Conservation (phyloP, 2,888 invertebrate species). For the Microchrysa polita region DNA sequence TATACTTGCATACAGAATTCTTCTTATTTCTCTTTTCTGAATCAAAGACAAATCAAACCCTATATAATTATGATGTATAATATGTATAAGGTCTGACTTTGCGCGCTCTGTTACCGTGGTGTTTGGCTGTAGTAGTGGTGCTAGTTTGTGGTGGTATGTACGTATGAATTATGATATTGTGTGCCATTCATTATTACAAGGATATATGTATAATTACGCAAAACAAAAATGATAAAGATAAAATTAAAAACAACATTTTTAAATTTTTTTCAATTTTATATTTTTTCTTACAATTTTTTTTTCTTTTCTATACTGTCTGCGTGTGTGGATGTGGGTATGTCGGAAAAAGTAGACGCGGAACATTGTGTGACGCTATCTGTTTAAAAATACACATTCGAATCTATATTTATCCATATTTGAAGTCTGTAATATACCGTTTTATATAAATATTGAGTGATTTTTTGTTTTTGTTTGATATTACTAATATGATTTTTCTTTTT, state of each 20-base stretch:
- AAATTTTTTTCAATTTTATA: background rate
- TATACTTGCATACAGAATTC: slow-evolving; percentile 20
- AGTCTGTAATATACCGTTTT: slow-evolving; percentile 44
- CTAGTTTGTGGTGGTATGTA: too few species aligned
- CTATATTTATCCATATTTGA: slow-evolving; percentile 15
- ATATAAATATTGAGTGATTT: slow-evolving; percentile 42
- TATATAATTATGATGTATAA: too few species aligned
- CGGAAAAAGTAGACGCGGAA: too few species aligned
- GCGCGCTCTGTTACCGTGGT: too few species aligned
- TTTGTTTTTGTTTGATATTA: slow-evolving; percentile 46
- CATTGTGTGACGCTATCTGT: slow-evolving; percentile 8
- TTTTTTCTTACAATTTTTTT: background rate
- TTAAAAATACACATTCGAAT: slow-evolving; percentile 32
- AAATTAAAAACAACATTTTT: too few species aligned
- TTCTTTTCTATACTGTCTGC: too few species aligned
- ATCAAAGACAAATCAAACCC: slow-evolving; percentile 1
- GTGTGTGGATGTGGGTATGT: too few species aligned
- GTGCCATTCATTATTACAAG: slow-evolving; percentile 20
- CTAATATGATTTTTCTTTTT: too few species aligned
- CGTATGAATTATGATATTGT: slow-evolving; percentile 6
- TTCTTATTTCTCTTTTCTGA: too few species aligned
- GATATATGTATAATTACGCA: too few species aligned
- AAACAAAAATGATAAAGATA: background rate
- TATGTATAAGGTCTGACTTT: background rate
- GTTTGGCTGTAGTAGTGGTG: too few species aligned